Evolutionary conservation across 2,797 vertebrate genomes (phyloP), one percentile per base, ranked within the genome.

Genomic region (Macrochelys suwanniensis): DNA sequence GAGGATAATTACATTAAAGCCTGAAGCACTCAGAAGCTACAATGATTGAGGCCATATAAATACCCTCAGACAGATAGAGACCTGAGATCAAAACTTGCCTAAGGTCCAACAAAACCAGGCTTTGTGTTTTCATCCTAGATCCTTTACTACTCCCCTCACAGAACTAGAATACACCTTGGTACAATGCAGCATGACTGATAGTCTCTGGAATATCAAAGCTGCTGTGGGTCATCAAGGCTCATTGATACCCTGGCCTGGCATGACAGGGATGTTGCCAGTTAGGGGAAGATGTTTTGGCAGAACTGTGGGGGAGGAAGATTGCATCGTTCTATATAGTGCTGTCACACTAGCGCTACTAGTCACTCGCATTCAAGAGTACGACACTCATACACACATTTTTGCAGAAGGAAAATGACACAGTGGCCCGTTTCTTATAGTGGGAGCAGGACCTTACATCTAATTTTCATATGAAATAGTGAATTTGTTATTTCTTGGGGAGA

Each of bases 381-480:
- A 45, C 45, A 42, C 68, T 47, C 71, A 28, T 7, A 28, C 42
- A 25, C 71, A 26, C 17, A 37, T 37, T 76, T 8, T 79, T 82
- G 6, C 71, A 51, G 77, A 51, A 65, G 88, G 33, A 85, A 83
- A 92, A 59, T 65, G 83, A 42, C 4, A 16, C 25, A 26, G 26
- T 71, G 28, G 26, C 21, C 79, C 11, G 1, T 1, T 3, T 11
- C 13, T 37, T 61, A 78, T 1, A 51, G 5, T 2, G 8, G 49
- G 15, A 91, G 50, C 0, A 4, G 25, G 21, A 31, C 61, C 65
- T 59, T 54, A 59, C 4, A 31, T 0, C 0, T 6, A 42, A 45
- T 0, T 0, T 50, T 87, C 37, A 80, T 61, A n/a, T 68, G 53
- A 89, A 91, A 93, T n/a, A 26, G 5, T 3, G 91, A 93, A 94